Percentiles rank a stretch among this genome's conserved stretches.
Conservation (phyloP, 2,113 vertebrate genomes). For the Sturnus vulgaris region DNA sequence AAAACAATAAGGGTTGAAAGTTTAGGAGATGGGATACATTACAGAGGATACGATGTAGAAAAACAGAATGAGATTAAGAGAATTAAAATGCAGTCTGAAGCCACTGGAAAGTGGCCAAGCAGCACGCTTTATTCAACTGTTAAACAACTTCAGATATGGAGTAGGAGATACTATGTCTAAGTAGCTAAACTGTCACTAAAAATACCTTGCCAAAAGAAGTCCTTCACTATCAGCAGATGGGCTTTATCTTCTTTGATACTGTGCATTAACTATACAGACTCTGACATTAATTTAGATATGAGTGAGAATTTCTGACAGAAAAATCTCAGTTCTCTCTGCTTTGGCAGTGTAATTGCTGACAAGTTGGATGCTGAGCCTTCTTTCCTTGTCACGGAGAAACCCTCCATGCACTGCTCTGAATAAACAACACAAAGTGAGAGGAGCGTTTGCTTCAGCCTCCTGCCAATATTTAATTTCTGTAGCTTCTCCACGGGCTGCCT, state of each 20-base stretch:
- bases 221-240: background rate
- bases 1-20: background rate
- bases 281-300: background rate
- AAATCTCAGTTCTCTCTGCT: background rate
- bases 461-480: background rate
- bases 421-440: accelerated
- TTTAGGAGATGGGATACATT: background rate
- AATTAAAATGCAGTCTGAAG: background rate
- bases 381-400: background rate
- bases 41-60: background rate
- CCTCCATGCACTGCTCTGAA: background rate
- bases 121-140: background rate
- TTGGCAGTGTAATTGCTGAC: background rate
- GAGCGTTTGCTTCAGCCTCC: accelerated
- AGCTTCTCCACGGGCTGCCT: background rate
- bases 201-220: background rate
- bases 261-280: background rate
- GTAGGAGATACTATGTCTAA: background rate
- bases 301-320: background rate
- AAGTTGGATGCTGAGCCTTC: background rate
- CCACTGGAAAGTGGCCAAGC: background rate
- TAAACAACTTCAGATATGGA: background rate
- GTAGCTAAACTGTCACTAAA: background rate
- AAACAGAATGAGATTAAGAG: background rate
- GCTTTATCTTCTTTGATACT: background rate